phyloP scores from a whole-genome alignment of 2,797 vertebrate genomes.

The Sciurus vulgaris region DNA sequence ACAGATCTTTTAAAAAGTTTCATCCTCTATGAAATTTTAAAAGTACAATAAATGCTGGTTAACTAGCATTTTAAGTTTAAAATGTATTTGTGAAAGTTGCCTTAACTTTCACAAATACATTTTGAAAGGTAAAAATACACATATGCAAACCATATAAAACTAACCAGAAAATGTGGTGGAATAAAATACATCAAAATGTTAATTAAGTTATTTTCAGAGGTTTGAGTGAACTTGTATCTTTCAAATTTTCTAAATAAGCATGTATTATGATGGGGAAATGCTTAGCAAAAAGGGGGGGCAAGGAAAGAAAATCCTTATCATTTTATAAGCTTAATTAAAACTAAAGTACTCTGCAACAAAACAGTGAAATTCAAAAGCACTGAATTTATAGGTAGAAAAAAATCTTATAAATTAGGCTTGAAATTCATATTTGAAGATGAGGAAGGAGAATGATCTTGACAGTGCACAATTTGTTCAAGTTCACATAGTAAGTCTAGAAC shows the following conservation, averaged over 20 bases:
- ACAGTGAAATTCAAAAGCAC: background rate
- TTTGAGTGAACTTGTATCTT: background rate
- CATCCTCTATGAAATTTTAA: background rate
- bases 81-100: too few species aligned
- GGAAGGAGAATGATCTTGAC: background rate
- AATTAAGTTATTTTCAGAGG: background rate
- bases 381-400: background rate
- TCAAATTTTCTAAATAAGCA: background rate
- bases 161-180: background rate
- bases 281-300: background rate
- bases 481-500: background rate
- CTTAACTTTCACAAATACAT: background rate
- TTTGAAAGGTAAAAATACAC: background rate
- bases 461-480: background rate
- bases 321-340: background rate
- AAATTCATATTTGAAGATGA: background rate
- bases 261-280: background rate
- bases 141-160: background rate
- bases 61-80: background rate
- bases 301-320: constrained; percentile 1
- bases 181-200: constrained; percentile 36
- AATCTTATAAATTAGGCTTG: background rate
- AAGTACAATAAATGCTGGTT: background rate
- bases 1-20: background rate
- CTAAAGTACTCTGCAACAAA: background rate